A percentile compares a stretch with the other conserved stretches of the same genome.
These are phyloP conservation scores for Mallotus villosus DNA, from an alignment of 2,797 vertebrate genomes.

Conservation along the genomic window DNA sequence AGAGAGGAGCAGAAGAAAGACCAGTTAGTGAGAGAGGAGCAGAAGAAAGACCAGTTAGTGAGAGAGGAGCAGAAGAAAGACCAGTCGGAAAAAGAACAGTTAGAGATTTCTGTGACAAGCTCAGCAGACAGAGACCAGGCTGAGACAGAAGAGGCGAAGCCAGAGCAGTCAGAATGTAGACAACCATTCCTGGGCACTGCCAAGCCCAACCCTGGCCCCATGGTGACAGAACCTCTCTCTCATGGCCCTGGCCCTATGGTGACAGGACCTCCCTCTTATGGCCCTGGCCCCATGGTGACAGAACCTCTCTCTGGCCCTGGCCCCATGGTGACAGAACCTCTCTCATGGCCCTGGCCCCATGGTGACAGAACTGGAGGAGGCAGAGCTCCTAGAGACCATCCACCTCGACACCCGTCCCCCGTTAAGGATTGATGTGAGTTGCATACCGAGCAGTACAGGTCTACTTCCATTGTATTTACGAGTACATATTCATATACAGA, in stretches of 20 bases:
- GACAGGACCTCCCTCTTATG: conserved; percentile 1
- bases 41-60: conserved; percentile 8
- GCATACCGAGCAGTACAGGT: no score
- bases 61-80: conserved; percentile 2
- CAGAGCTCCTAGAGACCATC: conserved; percentile 66
- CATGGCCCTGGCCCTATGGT: conserved; percentile 29
- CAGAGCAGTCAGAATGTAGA: conserved; percentile 13
- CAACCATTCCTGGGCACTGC: conserved; percentile 4
- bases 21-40: neutral
- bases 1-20: conserved; percentile 2
- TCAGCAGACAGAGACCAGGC: neutral
- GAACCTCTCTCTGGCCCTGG: no score
- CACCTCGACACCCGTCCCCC: conserved; percentile 40
- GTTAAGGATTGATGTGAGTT: conserved; percentile 72
- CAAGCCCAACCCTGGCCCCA: conserved; percentile 27
- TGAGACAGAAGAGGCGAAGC: neutral
- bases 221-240: conserved; percentile 56
- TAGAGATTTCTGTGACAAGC: neutral
- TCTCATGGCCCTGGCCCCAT: conserved; percentile 35
- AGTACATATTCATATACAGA: no score
- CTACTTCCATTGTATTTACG: no score
- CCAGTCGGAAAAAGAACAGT: neutral
- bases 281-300: conserved; percentile 52
- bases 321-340: conserved; percentile 51
- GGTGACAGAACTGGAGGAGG: conserved; percentile 62